Base-by-base conservation (phyloP, 1,140 invertebrate genomes). In the Adoxophyes honmai region DNA sequence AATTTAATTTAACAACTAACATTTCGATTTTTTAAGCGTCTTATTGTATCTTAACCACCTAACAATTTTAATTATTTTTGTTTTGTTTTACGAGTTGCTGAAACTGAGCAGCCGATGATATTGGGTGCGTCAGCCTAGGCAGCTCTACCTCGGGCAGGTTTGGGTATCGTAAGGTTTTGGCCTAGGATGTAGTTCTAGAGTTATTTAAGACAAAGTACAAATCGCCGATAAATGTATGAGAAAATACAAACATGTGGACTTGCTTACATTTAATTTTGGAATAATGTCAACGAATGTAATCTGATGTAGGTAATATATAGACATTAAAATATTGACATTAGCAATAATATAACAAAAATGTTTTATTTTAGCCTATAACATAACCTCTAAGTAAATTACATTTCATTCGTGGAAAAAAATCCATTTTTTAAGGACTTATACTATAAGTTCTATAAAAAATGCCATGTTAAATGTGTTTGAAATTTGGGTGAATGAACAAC, bases 201-300 rank as follows among this genome's bases (percentile, higher is more conserved):
- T 75, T 88, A 69, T 58, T 55, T 85, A 86, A 85, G 80, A 86
- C 73, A 85, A 72, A 86, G 84, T 86, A 88, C 84, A 88, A 86
- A 86, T 80, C 70, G 80, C 73, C 75, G 78, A 74, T 78, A 80
- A 64, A 73, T 73, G 69, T 78, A 78, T 78, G 66, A 68, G 42
- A 18, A 48, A 48, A 48, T 81, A 72, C 63, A 78, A 70, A 65
- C 62, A 68, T 88, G 70, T 86, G 81, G 83, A 21, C 81, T 85
- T 84, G 79, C 79, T 75, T 86, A 81, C 70, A 79, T 81, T 79
- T 78, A 81, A 71, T 79, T 74, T 74, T 77, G 75, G 76, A 81
- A 85, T 68, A 73, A 86, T 86, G 86, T 89, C 89, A 90, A 90
- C 89, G 89, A 90, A 90, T 89, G 86, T 90, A 89, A 89, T 90